These are phyloP conservation scores for Drosophila grimshawi DNA, from an alignment of 1,140 invertebrate species.

Conservation along the genomic window DNA sequence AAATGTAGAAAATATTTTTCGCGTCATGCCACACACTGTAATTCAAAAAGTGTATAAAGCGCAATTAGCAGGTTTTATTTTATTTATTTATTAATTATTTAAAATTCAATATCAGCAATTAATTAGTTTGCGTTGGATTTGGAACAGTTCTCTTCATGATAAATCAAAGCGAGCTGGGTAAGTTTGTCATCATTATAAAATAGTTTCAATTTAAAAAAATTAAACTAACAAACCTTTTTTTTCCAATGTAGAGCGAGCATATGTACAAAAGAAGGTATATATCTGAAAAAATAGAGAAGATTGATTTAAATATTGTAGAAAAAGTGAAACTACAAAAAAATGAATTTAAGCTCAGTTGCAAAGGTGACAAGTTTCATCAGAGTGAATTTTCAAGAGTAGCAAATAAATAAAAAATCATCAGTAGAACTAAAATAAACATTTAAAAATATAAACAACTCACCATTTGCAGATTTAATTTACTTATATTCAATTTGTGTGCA, in stretches of 20 bases:
- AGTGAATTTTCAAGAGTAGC: constrained; percentile 41
- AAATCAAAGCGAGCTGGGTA: constrained; percentile 78
- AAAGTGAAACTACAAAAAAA: not conserved
- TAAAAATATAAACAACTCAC: constrained; percentile 1
- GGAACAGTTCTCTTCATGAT: constrained; percentile 73
- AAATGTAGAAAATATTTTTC: too few relatives aligned
- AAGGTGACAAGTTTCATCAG: constrained; percentile 30
- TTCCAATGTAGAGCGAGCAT: not conserved
- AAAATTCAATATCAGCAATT: constrained; percentile 33
- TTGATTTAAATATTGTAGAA: not conserved
- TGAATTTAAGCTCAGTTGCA: constrained; percentile 14
- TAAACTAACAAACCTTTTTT: not conserved
- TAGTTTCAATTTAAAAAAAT: not conserved
- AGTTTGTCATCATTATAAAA: constrained; percentile 57
- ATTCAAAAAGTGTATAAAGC: too few relatives aligned
- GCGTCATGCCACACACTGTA: too few relatives aligned
- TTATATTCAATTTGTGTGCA: not conserved
- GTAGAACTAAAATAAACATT: not conserved
- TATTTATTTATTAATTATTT: too few relatives aligned
- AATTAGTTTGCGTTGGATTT: constrained; percentile 60
- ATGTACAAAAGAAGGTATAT: not conserved
- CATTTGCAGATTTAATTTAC: not conserved
- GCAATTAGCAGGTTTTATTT: too few relatives aligned
- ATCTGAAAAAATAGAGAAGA: not conserved
- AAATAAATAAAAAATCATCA: constrained; percentile 40